These are phyloP conservation scores for Corydoras maculifer DNA, from an alignment of 2,113 vertebrate genomes.

Conservation along the genomic window DNA sequence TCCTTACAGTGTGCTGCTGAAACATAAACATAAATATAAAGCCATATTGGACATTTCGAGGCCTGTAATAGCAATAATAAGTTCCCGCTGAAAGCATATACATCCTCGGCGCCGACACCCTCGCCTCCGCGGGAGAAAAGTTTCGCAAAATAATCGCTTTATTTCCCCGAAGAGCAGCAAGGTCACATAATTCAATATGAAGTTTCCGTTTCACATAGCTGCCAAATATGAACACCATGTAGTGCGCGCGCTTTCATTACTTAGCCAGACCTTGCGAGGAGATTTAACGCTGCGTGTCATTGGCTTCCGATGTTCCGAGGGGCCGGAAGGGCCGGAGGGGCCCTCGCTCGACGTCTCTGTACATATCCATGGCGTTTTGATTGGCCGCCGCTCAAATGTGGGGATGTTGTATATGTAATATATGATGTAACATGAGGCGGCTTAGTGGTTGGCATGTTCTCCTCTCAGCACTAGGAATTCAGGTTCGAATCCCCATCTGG, in stretches of 20 bases:
- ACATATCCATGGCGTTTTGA: too few species aligned
- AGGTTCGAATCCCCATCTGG: too few species aligned
- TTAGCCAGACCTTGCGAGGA: too few species aligned
- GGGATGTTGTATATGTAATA: too few species aligned
- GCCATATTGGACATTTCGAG: not conserved
- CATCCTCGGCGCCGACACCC: not conserved
- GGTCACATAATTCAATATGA: constrained; percentile 1
- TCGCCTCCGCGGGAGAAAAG: not conserved
- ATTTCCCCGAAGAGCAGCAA: constrained; percentile 11
- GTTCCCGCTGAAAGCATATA: not conserved
- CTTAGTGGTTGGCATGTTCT: too few species aligned
- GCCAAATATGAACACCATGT: not conserved
- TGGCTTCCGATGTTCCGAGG: too few species aligned
- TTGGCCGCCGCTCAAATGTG: too few species aligned
- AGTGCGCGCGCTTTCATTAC: not conserved
- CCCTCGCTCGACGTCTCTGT: too few species aligned
- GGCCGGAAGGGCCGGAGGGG: too few species aligned
- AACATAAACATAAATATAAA: not conserved
- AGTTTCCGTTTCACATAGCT: not conserved
- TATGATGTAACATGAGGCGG: too few species aligned
- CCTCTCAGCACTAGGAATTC: too few species aligned
- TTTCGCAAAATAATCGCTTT: not conserved
- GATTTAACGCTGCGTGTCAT: too few species aligned
- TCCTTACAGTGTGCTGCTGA: not conserved
- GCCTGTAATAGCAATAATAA: not conserved